phyloP scores from a whole-genome alignment of 2,888 invertebrate genomes.

The Synergus gifuensis region DNA sequence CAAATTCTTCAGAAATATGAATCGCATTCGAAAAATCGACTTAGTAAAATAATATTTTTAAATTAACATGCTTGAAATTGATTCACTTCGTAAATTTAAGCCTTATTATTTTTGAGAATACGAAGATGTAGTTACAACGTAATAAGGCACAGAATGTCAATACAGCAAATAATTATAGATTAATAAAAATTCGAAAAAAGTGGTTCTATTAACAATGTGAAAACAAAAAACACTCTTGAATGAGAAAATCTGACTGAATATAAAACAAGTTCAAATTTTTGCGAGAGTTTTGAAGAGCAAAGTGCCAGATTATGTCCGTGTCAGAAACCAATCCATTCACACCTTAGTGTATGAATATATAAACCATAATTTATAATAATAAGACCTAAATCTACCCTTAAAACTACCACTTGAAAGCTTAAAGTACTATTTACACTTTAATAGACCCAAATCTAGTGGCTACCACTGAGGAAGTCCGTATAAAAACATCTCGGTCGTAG shows the following conservation, averaged over 20 bases:
- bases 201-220: too few species aligned
- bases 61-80: background rate
- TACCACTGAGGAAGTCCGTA: slow-evolving; percentile 23
- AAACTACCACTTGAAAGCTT: slow-evolving; percentile 24
- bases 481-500: background rate
- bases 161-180: background rate
- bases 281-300: slow-evolving; percentile 10
- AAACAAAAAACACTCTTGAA: background rate
- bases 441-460: slow-evolving; percentile 24
- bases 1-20: too few species aligned
- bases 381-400: slow-evolving; percentile 21
- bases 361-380: slow-evolving; percentile 29
- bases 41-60: too few species aligned
- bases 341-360: slow-evolving; percentile 18
- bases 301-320: slow-evolving; percentile 17
- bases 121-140: background rate
- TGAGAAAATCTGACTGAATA: background rate
- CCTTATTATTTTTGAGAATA: background rate
- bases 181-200: too few species aligned
- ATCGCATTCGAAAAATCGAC: too few species aligned
- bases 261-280: background rate
- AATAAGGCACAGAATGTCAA: background rate
- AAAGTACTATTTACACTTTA: slow-evolving; percentile 38
- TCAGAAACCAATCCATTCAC: slow-evolving; percentile 26
- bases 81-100: background rate